Conservation (phyloP, 2,113 vertebrate species). For the Mus spicilegus region DNA sequence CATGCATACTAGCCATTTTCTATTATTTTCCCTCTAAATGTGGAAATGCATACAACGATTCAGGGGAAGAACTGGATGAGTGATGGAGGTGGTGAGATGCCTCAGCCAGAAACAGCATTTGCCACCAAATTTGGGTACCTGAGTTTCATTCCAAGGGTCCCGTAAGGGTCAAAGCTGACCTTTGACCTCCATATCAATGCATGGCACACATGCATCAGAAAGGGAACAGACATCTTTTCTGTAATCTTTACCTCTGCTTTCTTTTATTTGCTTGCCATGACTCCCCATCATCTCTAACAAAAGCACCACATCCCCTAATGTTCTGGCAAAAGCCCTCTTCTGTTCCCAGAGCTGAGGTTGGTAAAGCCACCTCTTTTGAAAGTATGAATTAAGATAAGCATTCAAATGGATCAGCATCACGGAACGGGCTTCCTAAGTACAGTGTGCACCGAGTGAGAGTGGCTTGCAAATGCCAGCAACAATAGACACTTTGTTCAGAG, state of each 20-base stretch:
- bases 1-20: background rate
- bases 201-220: background rate
- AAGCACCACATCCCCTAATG: background rate
- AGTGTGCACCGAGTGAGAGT: background rate
- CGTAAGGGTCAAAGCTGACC: background rate
- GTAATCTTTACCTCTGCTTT: background rate
- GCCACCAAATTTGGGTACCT: no score
- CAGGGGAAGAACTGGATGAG: background rate
- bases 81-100: background rate
- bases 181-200: background rate
- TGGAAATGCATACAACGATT: background rate
- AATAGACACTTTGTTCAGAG: slow-evolving; percentile 12
- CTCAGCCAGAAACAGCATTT: background rate
- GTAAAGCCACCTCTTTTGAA: background rate
- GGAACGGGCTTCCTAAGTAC: background rate
- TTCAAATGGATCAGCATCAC: background rate
- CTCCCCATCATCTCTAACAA: background rate
- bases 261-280: slow-evolving; percentile 26
- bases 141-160: background rate
- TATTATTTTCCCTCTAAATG: background rate
- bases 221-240: background rate
- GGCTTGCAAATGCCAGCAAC: background rate
- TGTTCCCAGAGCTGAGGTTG: background rate
- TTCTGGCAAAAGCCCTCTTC: background rate
- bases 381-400: background rate